A percentile compares a stretch with the other conserved stretches of the same genome.
These are phyloP conservation scores for Zaprionus kolodkinae DNA, from an alignment of 1,140 invertebrate species.

Conservation along the genomic window DNA sequence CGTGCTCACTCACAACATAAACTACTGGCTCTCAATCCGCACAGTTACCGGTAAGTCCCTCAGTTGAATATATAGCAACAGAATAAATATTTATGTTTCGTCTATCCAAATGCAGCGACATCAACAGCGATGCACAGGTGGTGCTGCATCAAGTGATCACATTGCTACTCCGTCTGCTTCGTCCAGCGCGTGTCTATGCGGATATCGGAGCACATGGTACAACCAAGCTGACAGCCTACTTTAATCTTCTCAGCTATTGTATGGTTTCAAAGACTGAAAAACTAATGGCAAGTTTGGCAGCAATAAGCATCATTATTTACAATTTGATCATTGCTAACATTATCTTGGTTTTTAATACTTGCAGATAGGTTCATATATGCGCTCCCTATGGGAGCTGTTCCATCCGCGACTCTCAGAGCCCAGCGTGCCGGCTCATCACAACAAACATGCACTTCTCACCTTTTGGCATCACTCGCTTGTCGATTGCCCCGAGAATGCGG, in stretches of 20 bases:
- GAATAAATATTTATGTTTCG: neutral
- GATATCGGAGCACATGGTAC: conserved; percentile 94
- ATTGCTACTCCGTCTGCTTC: conserved; percentile 90
- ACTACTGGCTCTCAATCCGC: conserved; percentile 66
- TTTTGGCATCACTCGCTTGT: conserved; percentile 97
- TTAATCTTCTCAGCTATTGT: conserved; percentile 95
- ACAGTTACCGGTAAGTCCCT: conserved; percentile 72
- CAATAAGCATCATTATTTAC: neutral
- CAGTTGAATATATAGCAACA: neutral
- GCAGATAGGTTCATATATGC: conserved; percentile 94
- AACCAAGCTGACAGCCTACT: conserved; percentile 96
- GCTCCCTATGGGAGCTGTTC: conserved; percentile 96
- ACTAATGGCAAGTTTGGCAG: conserved; percentile 89
- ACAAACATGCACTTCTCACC: conserved; percentile 95
- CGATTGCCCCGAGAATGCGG: conserved; percentile 96
- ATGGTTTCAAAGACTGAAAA: conserved; percentile 95
- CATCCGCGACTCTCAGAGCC: conserved; percentile 98
- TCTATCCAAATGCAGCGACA: conserved; percentile 73
- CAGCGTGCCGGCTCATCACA: conserved; percentile 96
- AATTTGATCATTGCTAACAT: conserved; percentile 25
- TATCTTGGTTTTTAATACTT: conserved; percentile 60
- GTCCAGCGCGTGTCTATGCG: conserved; percentile 93
- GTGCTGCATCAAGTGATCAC: conserved; percentile 94
- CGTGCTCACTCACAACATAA: conserved; percentile 85
- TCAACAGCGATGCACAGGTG: conserved; percentile 89